A percentile compares a stretch with the other conserved stretches of the same genome.
phyloP scores from a whole-genome alignment of 2,888 invertebrate species.

The Pegoplata infirma region DNA sequence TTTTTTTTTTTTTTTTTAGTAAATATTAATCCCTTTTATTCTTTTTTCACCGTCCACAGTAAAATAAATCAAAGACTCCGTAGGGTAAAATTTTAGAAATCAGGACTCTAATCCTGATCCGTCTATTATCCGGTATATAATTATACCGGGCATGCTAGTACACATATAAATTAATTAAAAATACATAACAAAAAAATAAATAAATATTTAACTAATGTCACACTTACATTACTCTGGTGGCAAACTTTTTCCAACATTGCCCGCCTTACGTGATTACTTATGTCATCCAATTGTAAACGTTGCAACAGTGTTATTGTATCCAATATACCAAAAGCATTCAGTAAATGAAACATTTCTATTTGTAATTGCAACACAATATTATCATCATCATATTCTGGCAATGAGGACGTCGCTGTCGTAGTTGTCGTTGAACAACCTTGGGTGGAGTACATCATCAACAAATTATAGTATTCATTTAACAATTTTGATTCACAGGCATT shows the following conservation, averaged over 20 bases:
- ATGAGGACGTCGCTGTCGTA: slow-evolving; percentile 17
- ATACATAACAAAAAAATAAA: slow-evolving; percentile 54
- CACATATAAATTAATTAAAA: no score
- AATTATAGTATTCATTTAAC: slow-evolving; percentile 74
- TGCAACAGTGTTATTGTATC: slow-evolving; percentile 70
- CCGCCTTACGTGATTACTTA: slow-evolving; percentile 63
- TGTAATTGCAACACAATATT: slow-evolving; percentile 67
- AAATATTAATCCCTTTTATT: no score
- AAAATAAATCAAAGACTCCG: no score
- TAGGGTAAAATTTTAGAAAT: no score
- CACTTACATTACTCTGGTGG: slow-evolving; percentile 69
- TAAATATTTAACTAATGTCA: slow-evolving; percentile 72
- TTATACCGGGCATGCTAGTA: no score
- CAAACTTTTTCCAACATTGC: slow-evolving; percentile 75
- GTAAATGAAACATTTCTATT: slow-evolving; percentile 72
- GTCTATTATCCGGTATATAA: no score
- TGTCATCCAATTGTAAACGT: slow-evolving; percentile 65
- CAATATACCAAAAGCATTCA: slow-evolving; percentile 73
- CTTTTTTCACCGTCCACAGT: no score
- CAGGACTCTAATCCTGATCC: no score
- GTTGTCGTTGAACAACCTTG: slow-evolving; percentile 53
- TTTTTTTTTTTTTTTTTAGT: no score
- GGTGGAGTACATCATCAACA: slow-evolving; percentile 57
- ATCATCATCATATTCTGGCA: slow-evolving; percentile 45
- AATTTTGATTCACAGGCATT: slow-evolving; percentile 73